Conservation (phyloP, 1,140 invertebrate species). For the Eueides isabella region DNA sequence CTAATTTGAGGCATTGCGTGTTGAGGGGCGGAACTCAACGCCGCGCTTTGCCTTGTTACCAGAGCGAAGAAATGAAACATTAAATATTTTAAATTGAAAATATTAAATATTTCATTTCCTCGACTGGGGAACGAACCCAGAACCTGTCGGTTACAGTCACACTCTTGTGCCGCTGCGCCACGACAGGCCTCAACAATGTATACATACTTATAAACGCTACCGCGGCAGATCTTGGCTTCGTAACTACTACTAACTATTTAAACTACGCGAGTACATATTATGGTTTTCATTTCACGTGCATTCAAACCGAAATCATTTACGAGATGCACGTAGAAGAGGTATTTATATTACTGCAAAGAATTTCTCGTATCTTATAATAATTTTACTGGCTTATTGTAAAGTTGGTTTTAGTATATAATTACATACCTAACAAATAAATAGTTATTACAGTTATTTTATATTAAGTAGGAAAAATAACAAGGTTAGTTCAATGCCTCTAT, state of each 20-base stretch:
- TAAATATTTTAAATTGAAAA: too few species aligned
- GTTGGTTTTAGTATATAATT: not conserved
- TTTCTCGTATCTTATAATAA: slow-evolving; percentile 16
- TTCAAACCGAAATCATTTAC: slow-evolving; percentile 28
- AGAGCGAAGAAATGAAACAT: too few species aligned
- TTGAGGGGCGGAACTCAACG: too few species aligned
- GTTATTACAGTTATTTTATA: not conserved
- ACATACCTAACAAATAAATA: too few species aligned
- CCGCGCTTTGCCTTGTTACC: too few species aligned
- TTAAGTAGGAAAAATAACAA: not conserved
- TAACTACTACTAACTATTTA: not conserved
- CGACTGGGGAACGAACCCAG: too few species aligned
- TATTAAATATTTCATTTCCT: too few species aligned
- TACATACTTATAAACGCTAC: not conserved
- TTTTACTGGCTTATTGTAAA: not conserved
- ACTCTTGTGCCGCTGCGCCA: too few species aligned
- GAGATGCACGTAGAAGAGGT: slow-evolving; percentile 27
- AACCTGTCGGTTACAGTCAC: too few species aligned
- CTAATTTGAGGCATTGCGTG: too few species aligned
- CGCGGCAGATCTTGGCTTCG: not conserved
- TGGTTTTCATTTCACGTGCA: slow-evolving; percentile 26
- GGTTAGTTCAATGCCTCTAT: not conserved
- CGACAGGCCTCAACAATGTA: too few species aligned
- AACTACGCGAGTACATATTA: slow-evolving; percentile 26
- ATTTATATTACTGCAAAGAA: slow-evolving; percentile 48